phyloP scores from a whole-genome alignment of 2,797 vertebrate genomes.

The Podarcis siculus region DNA sequence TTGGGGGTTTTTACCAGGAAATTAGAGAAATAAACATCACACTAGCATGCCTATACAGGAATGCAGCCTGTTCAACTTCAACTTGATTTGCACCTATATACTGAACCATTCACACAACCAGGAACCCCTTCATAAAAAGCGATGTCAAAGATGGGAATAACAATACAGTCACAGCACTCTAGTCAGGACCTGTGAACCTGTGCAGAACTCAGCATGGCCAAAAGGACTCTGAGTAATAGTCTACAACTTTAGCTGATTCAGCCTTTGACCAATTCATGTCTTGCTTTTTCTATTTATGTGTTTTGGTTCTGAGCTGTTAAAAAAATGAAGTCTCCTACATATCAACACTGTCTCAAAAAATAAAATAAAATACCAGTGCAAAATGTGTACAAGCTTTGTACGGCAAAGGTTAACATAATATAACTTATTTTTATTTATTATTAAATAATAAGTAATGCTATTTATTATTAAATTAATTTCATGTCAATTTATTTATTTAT shows the following conservation, averaged over 20 bases:
- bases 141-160: not conserved
- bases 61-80: conserved; percentile 6
- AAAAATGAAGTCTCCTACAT: not conserved
- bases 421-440: too few relatives aligned
- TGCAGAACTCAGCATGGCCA: not conserved
- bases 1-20: not conserved
- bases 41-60: not conserved
- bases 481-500: not conserved
- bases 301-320: not conserved
- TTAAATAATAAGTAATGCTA: too few relatives aligned
- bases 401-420: not conserved
- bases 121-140: not conserved
- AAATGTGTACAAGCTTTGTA: not conserved
- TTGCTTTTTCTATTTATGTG: not conserved
- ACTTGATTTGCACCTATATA: not conserved
- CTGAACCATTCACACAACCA: not conserved
- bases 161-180: not conserved
- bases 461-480: not conserved
- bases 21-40: conserved; percentile 15
- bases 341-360: not conserved
- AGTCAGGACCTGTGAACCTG: not conserved
- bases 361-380: not conserved
- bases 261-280: not conserved
- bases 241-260: not conserved
- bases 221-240: not conserved